A percentile compares a stretch with the other conserved stretches of the same genome.
Evolutionary conservation across 2,888 invertebrate species (phyloP).

Genomic region (Conchocele bisecta): DNA sequence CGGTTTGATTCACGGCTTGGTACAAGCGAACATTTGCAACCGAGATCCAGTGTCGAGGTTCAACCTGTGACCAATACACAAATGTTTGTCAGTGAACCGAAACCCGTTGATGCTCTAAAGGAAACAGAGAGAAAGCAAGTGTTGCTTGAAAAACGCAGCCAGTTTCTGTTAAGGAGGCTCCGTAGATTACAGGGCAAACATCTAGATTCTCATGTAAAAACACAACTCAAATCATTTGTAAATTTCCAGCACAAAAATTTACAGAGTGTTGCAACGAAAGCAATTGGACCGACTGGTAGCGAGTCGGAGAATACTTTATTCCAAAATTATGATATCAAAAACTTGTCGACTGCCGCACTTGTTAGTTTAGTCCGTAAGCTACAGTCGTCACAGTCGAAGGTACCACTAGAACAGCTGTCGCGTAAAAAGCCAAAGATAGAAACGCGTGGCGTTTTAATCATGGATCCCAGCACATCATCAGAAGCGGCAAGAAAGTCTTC

Average conservation of each 20-base stretch:
- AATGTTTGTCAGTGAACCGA: slow-evolving; percentile 1
- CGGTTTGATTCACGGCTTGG: background rate
- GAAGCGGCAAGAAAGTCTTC: slow-evolving; percentile 88
- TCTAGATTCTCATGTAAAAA: slow-evolving; percentile 90
- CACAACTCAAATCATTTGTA: slow-evolving; percentile 90
- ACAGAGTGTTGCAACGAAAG: slow-evolving; percentile 72
- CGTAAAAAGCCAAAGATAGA: slow-evolving; percentile 48
- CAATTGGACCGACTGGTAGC: slow-evolving; percentile 60
- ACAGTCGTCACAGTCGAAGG: slow-evolving; percentile 83
- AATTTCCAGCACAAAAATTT: slow-evolving; percentile 87
- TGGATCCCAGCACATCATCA: slow-evolving; percentile 77
- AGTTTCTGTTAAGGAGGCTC: slow-evolving; percentile 89
- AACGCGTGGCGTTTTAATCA: slow-evolving; percentile 65
- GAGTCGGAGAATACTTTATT: slow-evolving; percentile 77
- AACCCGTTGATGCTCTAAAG: slow-evolving; percentile 49
- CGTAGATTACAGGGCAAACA: slow-evolving; percentile 90
- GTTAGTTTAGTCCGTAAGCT: slow-evolving; percentile 85
- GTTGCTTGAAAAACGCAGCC: slow-evolving; percentile 84
- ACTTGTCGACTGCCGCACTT: slow-evolving; percentile 84
- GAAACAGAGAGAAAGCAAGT: slow-evolving; percentile 53
- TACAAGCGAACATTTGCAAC: background rate
- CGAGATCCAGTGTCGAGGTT: background rate
- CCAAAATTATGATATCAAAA: slow-evolving; percentile 81
- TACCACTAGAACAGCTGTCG: slow-evolving; percentile 26
- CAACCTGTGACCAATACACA: background rate